phyloP scores from a whole-genome alignment of 2,888 invertebrate species.

The Euplexia lucipara region DNA sequence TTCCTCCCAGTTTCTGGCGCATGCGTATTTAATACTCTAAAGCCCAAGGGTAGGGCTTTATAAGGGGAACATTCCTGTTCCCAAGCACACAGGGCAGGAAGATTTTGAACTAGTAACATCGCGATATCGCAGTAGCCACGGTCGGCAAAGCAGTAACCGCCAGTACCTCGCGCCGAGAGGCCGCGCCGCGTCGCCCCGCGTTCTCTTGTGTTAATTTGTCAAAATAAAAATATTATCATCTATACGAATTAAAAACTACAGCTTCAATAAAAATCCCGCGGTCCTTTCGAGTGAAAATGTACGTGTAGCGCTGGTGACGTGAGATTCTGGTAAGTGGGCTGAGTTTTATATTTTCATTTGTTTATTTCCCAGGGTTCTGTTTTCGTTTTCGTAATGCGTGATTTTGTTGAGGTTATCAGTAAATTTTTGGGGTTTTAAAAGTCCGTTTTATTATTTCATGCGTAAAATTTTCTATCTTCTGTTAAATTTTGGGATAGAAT shows the following conservation, averaged over 20 bases:
- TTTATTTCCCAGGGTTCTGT: slow-evolving; percentile 19
- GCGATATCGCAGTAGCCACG: not conserved
- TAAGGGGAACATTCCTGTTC: not conserved
- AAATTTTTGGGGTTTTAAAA: not conserved
- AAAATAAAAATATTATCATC: slow-evolving; percentile 44
- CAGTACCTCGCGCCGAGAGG: slow-evolving; percentile 10
- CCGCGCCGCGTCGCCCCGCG: slow-evolving; percentile 37
- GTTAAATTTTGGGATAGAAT: not conserved
- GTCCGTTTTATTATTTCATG: not conserved
- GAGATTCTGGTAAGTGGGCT: slow-evolving; percentile 35
- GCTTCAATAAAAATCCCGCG: not conserved
- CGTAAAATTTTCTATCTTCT: not conserved
- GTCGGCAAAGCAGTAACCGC: slow-evolving; percentile 57
- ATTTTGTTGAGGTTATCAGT: slow-evolving; percentile 20
- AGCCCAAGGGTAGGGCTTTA: slow-evolving; percentile 34
- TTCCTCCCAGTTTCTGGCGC: slow-evolving; percentile 6
- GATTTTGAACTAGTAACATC: slow-evolving; percentile 11
- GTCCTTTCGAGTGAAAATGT: slow-evolving; percentile 11
- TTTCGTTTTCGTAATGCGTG: slow-evolving; percentile 13
- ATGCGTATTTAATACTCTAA: no score
- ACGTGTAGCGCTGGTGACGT: not conserved
- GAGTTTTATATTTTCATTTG: slow-evolving; percentile 5
- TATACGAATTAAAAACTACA: slow-evolving; percentile 7
- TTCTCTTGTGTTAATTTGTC: slow-evolving; percentile 11
- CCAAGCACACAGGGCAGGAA: slow-evolving; percentile 2